phyloP scores from a whole-genome alignment of 2,888 invertebrate genomes.

The Mythimna pallens region DNA sequence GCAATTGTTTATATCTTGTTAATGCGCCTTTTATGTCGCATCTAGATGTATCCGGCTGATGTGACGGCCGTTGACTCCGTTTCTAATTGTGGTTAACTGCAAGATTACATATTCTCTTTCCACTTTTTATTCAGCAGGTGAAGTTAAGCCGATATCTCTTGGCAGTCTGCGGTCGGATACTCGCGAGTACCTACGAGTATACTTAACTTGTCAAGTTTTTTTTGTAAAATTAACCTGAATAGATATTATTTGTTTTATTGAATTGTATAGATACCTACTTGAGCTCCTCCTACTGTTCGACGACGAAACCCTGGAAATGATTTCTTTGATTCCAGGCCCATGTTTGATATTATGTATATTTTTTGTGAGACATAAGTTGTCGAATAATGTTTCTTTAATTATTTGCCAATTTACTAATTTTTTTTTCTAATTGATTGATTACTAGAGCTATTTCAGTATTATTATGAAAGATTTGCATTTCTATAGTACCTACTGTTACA shows the following conservation, averaged over 20 bases:
- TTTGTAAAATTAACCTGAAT: not conserved
- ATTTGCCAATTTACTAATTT: not conserved
- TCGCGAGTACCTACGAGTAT: not conserved
- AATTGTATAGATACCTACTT: not conserved
- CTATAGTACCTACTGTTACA: not conserved
- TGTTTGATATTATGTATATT: too few relatives aligned
- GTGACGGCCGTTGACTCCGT: conserved; percentile 80
- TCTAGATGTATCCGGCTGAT: conserved; percentile 84
- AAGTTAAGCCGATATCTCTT: conserved; percentile 55
- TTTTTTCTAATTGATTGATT: not conserved
- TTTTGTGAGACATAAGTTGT: too few relatives aligned
- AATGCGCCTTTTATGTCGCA: conserved; percentile 77
- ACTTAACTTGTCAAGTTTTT: not conserved
- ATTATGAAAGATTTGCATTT: not conserved
- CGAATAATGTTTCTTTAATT: too few relatives aligned
- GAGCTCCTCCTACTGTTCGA: not conserved
- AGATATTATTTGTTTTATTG: conserved; percentile 1
- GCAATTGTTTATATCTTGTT: conserved; percentile 73
- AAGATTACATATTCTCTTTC: conserved; percentile 60
- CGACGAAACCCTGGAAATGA: not conserved
- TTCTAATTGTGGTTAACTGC: conserved; percentile 73
- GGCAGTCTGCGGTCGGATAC: conserved; percentile 18
- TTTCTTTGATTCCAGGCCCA: not conserved
- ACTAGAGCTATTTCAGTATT: not conserved
- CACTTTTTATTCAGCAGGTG: conserved; percentile 62